phyloP scores from a whole-genome alignment of 2,888 invertebrate species.

The Ormyrus thymus region DNA sequence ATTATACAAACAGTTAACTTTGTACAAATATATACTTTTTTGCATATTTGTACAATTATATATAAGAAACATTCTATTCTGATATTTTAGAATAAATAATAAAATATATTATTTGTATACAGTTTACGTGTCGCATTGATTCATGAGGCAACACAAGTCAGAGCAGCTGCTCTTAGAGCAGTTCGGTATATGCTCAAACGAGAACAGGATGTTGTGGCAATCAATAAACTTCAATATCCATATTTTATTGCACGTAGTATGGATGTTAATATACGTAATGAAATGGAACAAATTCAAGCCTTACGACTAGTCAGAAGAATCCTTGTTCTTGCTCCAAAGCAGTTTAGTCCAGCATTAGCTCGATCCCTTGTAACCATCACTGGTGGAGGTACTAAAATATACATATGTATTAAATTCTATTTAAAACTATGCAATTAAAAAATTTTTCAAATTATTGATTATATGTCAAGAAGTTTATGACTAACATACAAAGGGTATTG shows the following conservation, averaged over 20 bases:
- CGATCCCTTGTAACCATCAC: conserved; percentile 89
- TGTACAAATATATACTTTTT: neutral
- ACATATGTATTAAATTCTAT: too few species aligned
- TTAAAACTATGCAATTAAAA: too few species aligned
- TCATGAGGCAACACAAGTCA: conserved; percentile 91
- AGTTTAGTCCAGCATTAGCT: conserved; percentile 85
- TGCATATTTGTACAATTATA: neutral
- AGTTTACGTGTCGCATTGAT: conserved; percentile 91
- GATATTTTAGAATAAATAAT: conserved; percentile 5
- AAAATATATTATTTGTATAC: conserved; percentile 63
- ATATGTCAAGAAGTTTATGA: too few species aligned
- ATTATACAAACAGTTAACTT: neutral
- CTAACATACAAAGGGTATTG: too few species aligned
- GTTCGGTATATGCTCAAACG: conserved; percentile 89
- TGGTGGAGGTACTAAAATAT: conserved; percentile 79
- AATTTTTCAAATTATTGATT: too few species aligned
- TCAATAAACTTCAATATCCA: conserved; percentile 89
- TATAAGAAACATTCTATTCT: neutral
- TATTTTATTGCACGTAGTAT: conserved; percentile 91
- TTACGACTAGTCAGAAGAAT: conserved; percentile 88
- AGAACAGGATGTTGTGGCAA: conserved; percentile 85
- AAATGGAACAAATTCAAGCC: conserved; percentile 94
- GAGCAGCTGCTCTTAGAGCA: conserved; percentile 91
- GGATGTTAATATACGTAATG: conserved; percentile 92
- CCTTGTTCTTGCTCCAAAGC: conserved; percentile 80